Evolutionary conservation across 2,888 invertebrate species (phyloP).

Genomic region (Helicoverpa assulta): DNA sequence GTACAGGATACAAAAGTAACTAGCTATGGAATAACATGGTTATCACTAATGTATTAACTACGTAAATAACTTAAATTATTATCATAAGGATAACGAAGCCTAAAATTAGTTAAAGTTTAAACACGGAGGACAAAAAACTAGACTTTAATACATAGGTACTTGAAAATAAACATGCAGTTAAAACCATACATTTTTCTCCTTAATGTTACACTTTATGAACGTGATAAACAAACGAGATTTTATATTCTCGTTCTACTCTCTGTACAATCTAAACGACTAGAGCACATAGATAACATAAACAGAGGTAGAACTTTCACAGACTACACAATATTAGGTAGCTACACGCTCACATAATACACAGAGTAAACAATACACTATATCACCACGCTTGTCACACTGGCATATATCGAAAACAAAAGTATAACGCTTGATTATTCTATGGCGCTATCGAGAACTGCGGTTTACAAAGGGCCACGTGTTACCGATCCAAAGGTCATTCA

Average conservation of each 20-base stretch:
- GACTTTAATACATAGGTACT: too few species aligned
- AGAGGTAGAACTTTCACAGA: slow-evolving; percentile 43
- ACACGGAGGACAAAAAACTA: too few species aligned
- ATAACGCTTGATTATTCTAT: slow-evolving; percentile 31
- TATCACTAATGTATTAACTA: too few species aligned
- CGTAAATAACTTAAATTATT: not conserved
- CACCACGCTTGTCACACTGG: slow-evolving; percentile 39
- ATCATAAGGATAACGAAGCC: too few species aligned
- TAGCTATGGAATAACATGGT: too few species aligned
- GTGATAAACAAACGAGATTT: too few species aligned
- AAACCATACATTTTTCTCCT: too few species aligned
- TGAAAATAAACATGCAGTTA: too few species aligned
- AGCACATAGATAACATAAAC: slow-evolving; percentile 31
- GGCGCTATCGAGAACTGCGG: slow-evolving; percentile 22
- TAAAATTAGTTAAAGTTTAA: too few species aligned
- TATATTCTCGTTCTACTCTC: not conserved
- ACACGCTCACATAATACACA: slow-evolving; percentile 10
- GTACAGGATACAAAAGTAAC: too few species aligned
- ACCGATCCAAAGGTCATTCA: slow-evolving; percentile 47
- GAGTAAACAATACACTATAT: slow-evolving; percentile 48
- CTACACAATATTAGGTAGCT: slow-evolving; percentile 29
- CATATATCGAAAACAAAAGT: slow-evolving; percentile 39
- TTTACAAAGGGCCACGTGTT: slow-evolving; percentile 32
- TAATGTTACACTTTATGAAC: too few species aligned
- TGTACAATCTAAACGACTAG: slow-evolving; percentile 15